These are phyloP conservation scores for Eucidaris tribuloides DNA, from an alignment of 35 echinoderm and acorn worm species.

Conservation along the genomic window DNA sequence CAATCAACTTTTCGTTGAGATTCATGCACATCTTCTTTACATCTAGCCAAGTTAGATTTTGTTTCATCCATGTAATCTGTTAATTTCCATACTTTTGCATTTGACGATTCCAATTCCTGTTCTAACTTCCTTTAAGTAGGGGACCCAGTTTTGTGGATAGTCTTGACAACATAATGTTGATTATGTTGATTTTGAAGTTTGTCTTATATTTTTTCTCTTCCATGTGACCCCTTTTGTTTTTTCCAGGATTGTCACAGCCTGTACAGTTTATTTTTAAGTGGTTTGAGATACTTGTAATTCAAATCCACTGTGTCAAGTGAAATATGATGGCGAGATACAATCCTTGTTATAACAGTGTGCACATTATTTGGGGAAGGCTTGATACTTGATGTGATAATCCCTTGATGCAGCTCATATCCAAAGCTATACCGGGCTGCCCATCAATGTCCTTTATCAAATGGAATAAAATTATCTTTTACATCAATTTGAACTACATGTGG, in stretches of 20 bases:
- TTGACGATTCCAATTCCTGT: conserved; percentile 3
- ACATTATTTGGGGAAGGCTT: conserved; percentile 29
- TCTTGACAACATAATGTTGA: conserved; percentile 30
- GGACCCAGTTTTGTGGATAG: conserved; percentile 43
- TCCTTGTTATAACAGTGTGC: conserved; percentile 1
- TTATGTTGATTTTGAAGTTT: conserved; percentile 43
- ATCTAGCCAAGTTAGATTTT: not conserved
- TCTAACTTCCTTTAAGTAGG: conserved; percentile 50
- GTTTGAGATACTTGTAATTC: not conserved
- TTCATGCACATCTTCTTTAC: conserved; percentile 38
- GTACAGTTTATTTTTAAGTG: conserved; percentile 14
- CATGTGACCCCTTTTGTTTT: not conserved
- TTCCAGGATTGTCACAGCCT: conserved; percentile 16
- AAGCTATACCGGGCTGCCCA: not conserved
- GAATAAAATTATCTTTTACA: too few relatives aligned
- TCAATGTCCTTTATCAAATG: too few relatives aligned
- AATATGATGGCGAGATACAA: conserved; percentile 10
- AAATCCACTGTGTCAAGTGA: conserved; percentile 19
- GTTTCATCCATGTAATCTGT: conserved; percentile 15
- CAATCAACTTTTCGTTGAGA: conserved; percentile 33
- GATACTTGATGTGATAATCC: too few relatives aligned
- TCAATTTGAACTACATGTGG: too few relatives aligned
- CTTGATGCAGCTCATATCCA: too few relatives aligned
- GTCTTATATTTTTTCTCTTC: conserved; percentile 5
- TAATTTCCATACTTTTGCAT: conserved; percentile 28